Conservation (phyloP, 2,797 vertebrate species). For the Astyanax mexicanus region DNA sequence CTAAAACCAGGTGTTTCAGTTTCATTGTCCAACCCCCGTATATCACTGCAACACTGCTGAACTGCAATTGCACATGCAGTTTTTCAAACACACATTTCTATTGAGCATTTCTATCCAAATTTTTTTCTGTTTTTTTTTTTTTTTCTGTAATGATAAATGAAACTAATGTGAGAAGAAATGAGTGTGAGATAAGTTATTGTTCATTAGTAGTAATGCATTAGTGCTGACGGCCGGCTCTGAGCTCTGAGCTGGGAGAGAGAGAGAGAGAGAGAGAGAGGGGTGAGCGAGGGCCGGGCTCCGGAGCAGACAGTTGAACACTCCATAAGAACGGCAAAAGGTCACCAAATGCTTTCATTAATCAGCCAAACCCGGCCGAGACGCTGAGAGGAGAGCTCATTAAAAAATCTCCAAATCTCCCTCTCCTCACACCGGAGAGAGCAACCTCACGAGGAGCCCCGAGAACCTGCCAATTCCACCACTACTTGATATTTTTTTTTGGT, state of each 20-base stretch:
- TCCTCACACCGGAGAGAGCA: slow-evolving; percentile 24
- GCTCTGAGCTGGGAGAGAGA: slow-evolving; percentile 26
- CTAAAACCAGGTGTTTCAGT: too few species aligned
- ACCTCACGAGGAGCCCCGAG: slow-evolving; percentile 36
- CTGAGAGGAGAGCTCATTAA: slow-evolving; percentile 53
- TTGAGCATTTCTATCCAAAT: background rate
- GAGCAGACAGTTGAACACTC: slow-evolving; percentile 77
- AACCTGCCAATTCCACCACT: slow-evolving; percentile 12
- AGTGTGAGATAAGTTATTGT: background rate
- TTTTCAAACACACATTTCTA: too few species aligned
- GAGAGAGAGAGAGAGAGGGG: too few species aligned
- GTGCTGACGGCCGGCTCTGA: slow-evolving; percentile 3
- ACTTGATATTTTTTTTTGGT: slow-evolving; percentile 28
- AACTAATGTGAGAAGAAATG: too few species aligned
- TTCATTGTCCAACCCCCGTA: too few species aligned
- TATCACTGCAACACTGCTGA: too few species aligned
- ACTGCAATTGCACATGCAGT: too few species aligned
- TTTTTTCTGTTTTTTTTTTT: background rate
- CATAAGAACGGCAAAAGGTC: slow-evolving; percentile 81
- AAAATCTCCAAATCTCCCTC: slow-evolving; percentile 60
- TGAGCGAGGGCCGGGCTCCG: slow-evolving; percentile 37
- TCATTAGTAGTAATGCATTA: background rate
- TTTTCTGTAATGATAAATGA: too few species aligned
- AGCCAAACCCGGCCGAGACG: slow-evolving; percentile 67
- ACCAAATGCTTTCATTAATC: slow-evolving; percentile 82